Conservation (phyloP, 2,113 vertebrate species). For the Orientallactaga bullata region DNA sequence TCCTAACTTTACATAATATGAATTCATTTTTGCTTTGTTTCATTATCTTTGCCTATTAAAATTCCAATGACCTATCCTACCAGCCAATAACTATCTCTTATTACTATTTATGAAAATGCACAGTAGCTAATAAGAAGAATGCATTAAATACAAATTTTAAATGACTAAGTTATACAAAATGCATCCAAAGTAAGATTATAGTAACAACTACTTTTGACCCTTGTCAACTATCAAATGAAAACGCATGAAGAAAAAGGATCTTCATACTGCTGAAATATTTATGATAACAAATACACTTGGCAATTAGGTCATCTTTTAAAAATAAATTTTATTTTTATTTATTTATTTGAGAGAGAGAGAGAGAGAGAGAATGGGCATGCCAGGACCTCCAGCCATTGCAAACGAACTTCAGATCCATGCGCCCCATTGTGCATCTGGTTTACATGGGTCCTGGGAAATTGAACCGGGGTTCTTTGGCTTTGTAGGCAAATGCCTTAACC, state of each 20-base stretch:
- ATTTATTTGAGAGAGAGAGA: too few species aligned
- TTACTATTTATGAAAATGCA: too few species aligned
- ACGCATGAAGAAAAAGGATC: neutral
- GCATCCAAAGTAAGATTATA: neutral
- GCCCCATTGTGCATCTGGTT: too few species aligned
- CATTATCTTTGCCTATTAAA: constrained; percentile 59
- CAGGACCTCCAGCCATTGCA: too few species aligned
- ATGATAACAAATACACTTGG: neutral
- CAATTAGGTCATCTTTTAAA: neutral
- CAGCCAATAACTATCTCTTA: neutral
- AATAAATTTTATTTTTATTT: too few species aligned
- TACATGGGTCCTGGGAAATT: too few species aligned
- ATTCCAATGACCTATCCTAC: constrained; percentile 54
- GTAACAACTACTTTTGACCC: neutral
- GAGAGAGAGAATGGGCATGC: too few species aligned
- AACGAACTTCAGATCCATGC: too few species aligned
- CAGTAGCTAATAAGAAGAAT: neutral
- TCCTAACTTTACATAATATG: constrained; percentile 51
- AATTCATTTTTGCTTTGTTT: constrained; percentile 47
- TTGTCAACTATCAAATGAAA: neutral
- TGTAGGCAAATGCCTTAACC: too few species aligned
- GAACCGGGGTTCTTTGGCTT: too few species aligned
- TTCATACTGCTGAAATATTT: constrained; percentile 19
- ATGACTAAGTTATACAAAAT: neutral
- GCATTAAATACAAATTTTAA: neutral